phyloP scores from a whole-genome alignment of 2,797 vertebrate genomes.

The Urocyon cinereoargenteus region DNA sequence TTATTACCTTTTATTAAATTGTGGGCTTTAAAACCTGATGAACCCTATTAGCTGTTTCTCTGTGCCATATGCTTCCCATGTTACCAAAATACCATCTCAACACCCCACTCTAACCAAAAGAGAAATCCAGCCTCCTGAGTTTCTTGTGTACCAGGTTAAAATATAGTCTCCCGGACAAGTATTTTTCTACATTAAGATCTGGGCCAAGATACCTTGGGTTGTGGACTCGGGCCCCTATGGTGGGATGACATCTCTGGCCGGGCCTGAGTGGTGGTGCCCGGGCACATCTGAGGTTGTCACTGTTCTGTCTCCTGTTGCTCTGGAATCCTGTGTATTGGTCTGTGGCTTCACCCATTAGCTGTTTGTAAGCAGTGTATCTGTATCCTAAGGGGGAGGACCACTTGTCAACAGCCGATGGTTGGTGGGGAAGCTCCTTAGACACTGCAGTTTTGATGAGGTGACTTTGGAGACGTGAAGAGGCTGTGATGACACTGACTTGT shows the following conservation, averaged over 20 bases:
- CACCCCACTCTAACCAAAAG: slow-evolving; percentile 65
- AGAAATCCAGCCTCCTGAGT: neutral
- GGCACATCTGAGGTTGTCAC: neutral
- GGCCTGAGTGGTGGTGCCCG: neutral
- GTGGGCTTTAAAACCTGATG: slow-evolving; percentile 77
- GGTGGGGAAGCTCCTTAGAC: slow-evolving; percentile 43
- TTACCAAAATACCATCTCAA: slow-evolving; percentile 66
- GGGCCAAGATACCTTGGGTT: neutral
- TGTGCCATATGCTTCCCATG: slow-evolving; percentile 66
- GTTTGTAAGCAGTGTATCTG: neutral
- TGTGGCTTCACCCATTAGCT: neutral
- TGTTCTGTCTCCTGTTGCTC: slow-evolving; percentile 45
- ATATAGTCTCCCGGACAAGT: neutral
- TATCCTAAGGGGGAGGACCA: neutral
- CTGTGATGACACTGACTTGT: slow-evolving; percentile 73
- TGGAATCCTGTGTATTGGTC: neutral
- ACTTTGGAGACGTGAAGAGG: slow-evolving; percentile 74
- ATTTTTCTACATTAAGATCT: neutral
- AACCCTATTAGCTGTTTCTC: slow-evolving; percentile 71
- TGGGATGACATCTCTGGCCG: neutral
- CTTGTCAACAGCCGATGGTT: neutral
- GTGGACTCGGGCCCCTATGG: neutral
- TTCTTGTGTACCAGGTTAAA: neutral
- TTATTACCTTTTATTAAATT: slow-evolving; percentile 78
- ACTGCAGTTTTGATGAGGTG: neutral